Percentiles rank a stretch among this genome's conserved stretches.
phyloP scores from a whole-genome alignment of 30 jellyfish, hydroid and myxozoan genomes.

The Aurelia aurita complex sp. Pacific region DNA sequence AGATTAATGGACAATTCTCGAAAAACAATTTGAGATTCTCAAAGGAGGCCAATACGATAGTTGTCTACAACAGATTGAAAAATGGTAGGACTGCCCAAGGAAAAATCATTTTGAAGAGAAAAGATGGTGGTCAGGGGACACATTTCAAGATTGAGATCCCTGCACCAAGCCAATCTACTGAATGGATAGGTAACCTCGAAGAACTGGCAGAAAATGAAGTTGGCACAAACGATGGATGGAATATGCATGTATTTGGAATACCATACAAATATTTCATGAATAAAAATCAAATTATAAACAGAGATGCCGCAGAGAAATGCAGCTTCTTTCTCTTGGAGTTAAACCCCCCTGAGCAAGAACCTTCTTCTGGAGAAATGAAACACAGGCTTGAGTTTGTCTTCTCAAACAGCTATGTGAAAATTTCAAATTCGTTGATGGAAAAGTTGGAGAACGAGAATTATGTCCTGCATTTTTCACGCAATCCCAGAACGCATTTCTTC shows the following conservation, averaged over 20 bases:
- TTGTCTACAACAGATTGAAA: background rate
- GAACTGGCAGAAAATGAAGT: background rate
- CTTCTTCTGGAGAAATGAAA: background rate
- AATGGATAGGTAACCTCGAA: background rate
- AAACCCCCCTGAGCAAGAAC: background rate
- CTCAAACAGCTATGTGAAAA: background rate
- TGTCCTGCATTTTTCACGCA: background rate
- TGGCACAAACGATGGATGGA: background rate
- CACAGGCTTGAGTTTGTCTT: background rate
- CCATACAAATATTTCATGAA: conserved; percentile 14
- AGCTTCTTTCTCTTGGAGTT: background rate
- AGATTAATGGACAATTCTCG: background rate
- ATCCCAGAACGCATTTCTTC: background rate
- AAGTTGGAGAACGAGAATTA: background rate
- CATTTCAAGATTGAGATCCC: conserved; percentile 1
- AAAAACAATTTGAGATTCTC: background rate
- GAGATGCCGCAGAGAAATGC: background rate
- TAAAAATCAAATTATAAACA: background rate
- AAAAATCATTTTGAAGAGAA: background rate
- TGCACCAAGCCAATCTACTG: background rate
- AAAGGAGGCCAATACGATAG: background rate
- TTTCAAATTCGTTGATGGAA: conserved; percentile 2
- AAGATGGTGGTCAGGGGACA: background rate
- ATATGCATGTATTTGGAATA: background rate
- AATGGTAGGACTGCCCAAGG: background rate